A percentile compares a stretch with the other conserved stretches of the same genome.
phyloP scores from a whole-genome alignment of 2,113 vertebrate genomes.

The Cichladusa arquata region DNA sequence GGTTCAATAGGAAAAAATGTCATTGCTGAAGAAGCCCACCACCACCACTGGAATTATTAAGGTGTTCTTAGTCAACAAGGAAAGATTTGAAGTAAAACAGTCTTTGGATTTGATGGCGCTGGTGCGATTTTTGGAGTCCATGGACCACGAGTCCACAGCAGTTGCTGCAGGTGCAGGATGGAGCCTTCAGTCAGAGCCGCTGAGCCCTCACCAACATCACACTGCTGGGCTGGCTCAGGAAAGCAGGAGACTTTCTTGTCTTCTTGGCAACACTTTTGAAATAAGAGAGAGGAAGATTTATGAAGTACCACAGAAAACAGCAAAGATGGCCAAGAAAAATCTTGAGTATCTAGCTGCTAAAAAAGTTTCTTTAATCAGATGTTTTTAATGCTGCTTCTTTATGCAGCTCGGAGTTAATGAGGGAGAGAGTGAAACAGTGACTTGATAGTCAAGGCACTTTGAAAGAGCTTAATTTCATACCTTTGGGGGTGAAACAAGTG shows the following conservation, averaged over 20 bases:
- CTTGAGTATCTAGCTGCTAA: neutral
- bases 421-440: neutral
- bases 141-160: neutral
- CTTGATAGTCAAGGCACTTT: neutral
- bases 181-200: neutral
- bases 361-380: neutral
- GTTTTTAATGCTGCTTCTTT: neutral
- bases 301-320: neutral
- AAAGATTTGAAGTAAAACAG: neutral
- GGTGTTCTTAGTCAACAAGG: neutral
- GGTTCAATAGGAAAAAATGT: neutral
- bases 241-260: neutral
- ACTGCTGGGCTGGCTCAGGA: slow-evolving; percentile 2
- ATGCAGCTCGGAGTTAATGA: neutral
- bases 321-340: neutral
- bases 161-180: neutral
- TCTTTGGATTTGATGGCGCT: neutral
- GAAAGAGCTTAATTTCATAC: neutral
- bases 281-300: slow-evolving; percentile 13
- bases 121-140: neutral
- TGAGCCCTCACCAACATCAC: neutral
- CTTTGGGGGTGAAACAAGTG: neutral
- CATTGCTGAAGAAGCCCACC: neutral
- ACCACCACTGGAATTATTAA: neutral
- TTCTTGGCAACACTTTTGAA: slow-evolving; percentile 4